Evolutionary conservation across 2,113 vertebrate species (phyloP).

Genomic region (Podarcis cretensis): DNA sequence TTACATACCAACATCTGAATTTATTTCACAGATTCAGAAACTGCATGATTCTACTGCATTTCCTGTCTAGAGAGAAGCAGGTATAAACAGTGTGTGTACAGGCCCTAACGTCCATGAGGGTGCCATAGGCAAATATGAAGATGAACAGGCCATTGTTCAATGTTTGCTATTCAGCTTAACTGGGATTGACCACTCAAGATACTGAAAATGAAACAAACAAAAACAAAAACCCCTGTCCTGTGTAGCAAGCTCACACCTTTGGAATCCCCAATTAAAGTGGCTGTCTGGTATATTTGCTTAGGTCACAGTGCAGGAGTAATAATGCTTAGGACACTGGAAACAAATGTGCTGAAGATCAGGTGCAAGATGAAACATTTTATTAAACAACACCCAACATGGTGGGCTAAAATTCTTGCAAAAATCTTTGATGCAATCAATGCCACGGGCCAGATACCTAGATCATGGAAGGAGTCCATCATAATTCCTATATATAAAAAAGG

Average conservation of each 20-base stretch:
- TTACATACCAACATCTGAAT: too few species aligned
- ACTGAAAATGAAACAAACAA: slow-evolving; percentile 14
- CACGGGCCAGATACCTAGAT: too few species aligned
- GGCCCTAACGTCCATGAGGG: too few species aligned
- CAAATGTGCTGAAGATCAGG: background rate
- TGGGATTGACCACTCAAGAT: background rate
- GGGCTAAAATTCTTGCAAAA: too few species aligned
- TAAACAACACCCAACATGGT: too few species aligned
- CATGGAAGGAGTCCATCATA: too few species aligned
- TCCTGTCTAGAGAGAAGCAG: background rate
- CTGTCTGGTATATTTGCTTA: background rate
- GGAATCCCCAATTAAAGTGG: background rate
- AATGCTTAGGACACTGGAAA: background rate
- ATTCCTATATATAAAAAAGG: too few species aligned
- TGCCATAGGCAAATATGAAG: background rate
- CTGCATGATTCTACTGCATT: background rate
- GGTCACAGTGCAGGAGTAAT: background rate
- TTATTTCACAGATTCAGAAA: background rate
- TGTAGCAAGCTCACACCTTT: background rate
- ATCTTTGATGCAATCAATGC: too few species aligned
- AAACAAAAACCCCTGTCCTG: background rate
- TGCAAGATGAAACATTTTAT: background rate
- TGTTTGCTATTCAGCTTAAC: background rate
- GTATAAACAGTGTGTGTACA: background rate
- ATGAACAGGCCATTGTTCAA: background rate